These are phyloP conservation scores for Sminthurides bifidus DNA, from an alignment of 1,140 invertebrate species.

Conservation along the genomic window DNA sequence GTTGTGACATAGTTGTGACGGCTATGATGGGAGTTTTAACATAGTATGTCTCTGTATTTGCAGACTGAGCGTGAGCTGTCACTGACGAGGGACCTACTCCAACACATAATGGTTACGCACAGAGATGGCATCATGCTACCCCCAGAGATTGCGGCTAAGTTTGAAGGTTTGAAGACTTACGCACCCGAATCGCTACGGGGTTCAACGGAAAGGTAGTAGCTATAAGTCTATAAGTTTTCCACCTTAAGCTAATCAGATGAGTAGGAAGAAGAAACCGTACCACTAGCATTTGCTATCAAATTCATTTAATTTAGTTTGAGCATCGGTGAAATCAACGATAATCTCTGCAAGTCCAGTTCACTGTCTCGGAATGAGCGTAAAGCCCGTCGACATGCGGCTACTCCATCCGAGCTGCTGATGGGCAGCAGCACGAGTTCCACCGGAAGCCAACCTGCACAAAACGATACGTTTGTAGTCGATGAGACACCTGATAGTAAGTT, in stretches of 20 bases:
- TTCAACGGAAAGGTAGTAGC: conserved; percentile 5
- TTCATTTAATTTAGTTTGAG: not conserved
- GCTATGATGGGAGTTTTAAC: not conserved
- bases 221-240: too few relatives aligned
- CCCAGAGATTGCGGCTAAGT: not conserved
- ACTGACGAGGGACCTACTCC: not conserved
- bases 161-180: conserved; percentile 4
- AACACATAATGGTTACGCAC: conserved; percentile 4
- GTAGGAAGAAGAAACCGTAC: not conserved
- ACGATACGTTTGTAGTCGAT: not conserved
- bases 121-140: not conserved
- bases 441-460: not conserved
- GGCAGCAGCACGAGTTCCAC: not conserved
- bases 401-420: conserved; percentile 7
- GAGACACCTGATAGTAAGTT: not conserved
- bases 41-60: not conserved
- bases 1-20: not conserved
- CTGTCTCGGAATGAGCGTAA: not conserved
- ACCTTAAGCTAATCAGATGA: not conserved
- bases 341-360: too few relatives aligned
- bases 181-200: not conserved
- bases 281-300: not conserved
- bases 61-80: conserved; percentile 4
- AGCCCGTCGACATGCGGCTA: conserved; percentile 7
- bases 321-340: not conserved